Evolutionary conservation across 1,140 invertebrate species (phyloP), one percentile per base, ranked within the genome.

Genomic region (Saccostrea glomerata): DNA sequence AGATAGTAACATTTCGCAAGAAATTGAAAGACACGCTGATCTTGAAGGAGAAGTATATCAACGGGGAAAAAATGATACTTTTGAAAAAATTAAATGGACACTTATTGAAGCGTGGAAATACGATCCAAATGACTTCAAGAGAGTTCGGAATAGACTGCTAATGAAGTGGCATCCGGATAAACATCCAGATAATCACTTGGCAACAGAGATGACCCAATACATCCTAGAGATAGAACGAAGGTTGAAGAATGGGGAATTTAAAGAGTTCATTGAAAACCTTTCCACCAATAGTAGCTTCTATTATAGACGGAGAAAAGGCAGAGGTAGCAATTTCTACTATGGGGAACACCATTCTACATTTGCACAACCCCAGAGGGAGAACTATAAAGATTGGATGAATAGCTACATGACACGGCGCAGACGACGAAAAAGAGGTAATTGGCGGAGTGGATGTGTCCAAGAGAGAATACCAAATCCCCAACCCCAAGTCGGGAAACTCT

Each of bases 101-200:
- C n/a, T 70, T n/a, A 70, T 70, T 70, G 66, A 70, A 70, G 66
- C 66, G 25, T 70, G 66, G 66, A 70, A 70, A 6, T 70, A 70
- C 25, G 23, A 36, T 11, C 15, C 0, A n/a, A n/a, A 58, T 9
- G 77, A 82, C 36, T 82, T 87, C 30, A 82, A 63, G 30, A 11
- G 77, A 13, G 77, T 87, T n/a, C 58, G 30, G 20, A 60, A 23
- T 60, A 47, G 86, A 66, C 54, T 87, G 20, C 6, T 66, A 2
- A 13, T 87, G 56, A 60, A 55, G 23, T 87, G 86, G 86, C 86
- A 87, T 84, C 86, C 86, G 25, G 86, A 87, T 30, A 87, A 84
- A 84, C 58, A 87, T 66, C 7, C n/a, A 56, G 70, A 87, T 56
- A 70, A 82, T 11, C 7, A 23, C 13, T 36, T 87, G 9, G 83